Evolutionary conservation across 2,113 vertebrate species (phyloP).

Genomic region (Callospermophilus lateralis): DNA sequence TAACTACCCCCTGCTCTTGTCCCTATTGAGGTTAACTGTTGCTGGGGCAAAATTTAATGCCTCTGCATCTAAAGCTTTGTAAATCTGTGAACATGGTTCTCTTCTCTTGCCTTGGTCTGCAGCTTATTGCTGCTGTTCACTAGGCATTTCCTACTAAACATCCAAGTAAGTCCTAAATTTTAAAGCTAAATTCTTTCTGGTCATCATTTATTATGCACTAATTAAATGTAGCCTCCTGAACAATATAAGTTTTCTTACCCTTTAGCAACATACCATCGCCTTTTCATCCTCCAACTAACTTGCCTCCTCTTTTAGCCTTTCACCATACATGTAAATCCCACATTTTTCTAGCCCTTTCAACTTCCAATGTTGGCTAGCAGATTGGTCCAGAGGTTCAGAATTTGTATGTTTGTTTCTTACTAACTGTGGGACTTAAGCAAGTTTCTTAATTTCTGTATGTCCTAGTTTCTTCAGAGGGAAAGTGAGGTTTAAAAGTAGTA

Average conservation of each 20-base stretch:
- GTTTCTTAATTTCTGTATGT: conserved; percentile 10
- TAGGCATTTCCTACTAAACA: background rate
- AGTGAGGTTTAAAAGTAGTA: background rate
- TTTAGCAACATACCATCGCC: background rate
- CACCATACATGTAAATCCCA: background rate
- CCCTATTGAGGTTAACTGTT: background rate
- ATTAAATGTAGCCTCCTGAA: background rate
- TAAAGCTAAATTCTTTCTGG: background rate
- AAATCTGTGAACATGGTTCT: background rate
- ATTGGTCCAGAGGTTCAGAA: background rate
- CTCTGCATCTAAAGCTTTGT: background rate
- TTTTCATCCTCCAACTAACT: background rate
- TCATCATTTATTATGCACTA: background rate
- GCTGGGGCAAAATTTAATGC: background rate
- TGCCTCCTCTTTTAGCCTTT: background rate
- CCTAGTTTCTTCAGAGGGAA: background rate
- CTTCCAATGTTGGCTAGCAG: background rate
- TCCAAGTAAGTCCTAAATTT: background rate
- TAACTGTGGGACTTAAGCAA: background rate
- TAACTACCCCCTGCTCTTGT: background rate
- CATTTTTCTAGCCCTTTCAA: background rate
- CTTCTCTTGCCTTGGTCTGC: background rate
- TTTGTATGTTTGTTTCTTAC: background rate
- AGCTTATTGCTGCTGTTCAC: background rate
- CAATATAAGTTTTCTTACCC: background rate